Percentiles rank a stretch among this genome's conserved stretches.
Conservation (phyloP, 2,113 vertebrate species). For the Lophotis ruficrista region DNA sequence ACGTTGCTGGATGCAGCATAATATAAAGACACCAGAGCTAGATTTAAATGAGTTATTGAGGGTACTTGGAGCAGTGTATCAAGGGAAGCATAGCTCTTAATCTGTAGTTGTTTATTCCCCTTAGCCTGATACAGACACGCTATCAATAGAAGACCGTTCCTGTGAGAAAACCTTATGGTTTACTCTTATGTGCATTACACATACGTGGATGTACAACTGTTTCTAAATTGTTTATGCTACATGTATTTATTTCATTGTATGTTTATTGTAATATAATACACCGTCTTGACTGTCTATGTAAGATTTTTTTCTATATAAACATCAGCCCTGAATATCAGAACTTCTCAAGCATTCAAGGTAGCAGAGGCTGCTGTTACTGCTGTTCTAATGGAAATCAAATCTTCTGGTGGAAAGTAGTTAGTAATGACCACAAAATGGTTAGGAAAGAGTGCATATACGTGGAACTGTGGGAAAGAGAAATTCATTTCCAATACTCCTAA, state of each 20-base stretch:
- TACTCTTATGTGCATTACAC: not conserved
- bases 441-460: not conserved
- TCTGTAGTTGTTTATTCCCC: not conserved
- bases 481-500: not conserved
- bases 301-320: not conserved
- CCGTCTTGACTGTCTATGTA: not conserved
- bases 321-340: not conserved
- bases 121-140: not conserved
- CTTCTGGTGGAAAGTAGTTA: not conserved
- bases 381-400: not conserved
- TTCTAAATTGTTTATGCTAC: not conserved
- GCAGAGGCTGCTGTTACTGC: not conserved
- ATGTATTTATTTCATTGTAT: not conserved
- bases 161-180: not conserved
- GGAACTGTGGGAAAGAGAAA: not conserved
- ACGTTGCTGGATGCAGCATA: not conserved
- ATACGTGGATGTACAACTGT: not conserved
- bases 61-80: not conserved
- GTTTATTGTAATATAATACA: not conserved
- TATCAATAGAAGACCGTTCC: not conserved
- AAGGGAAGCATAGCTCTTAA: not conserved
- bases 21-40: not conserved
- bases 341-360: not conserved
- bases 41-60: not conserved
- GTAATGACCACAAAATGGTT: not conserved